Evolutionary conservation across 2,888 invertebrate genomes (phyloP).

Genomic region (Platynereis dumerilii): DNA sequence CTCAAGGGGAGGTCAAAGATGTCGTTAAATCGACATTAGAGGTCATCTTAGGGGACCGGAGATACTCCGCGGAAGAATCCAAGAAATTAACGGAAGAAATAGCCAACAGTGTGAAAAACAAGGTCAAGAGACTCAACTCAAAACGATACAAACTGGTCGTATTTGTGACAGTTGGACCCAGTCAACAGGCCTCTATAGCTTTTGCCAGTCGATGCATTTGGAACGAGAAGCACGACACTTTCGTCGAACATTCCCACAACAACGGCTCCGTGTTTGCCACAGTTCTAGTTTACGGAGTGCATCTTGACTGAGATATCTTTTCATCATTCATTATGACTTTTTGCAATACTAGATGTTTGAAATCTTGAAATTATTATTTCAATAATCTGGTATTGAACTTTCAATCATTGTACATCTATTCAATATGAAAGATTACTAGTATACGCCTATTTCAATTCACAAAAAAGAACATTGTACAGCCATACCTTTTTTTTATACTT

Average conservation of each 20-base stretch:
- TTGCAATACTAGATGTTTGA: no score
- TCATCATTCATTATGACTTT: no score
- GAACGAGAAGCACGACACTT: conserved; percentile 6
- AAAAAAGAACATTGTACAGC: no score
- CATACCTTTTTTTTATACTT: no score
- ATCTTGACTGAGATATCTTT: no score
- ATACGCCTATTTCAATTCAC: no score
- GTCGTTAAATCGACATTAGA: not conserved
- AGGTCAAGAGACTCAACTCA: not conserved
- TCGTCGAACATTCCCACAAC: not conserved
- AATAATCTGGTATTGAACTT: no score
- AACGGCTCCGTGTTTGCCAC: not conserved
- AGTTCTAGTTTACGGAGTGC: not conserved
- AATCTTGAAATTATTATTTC: no score
- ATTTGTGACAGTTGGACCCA: not conserved
- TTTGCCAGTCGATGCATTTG: conserved; percentile 5
- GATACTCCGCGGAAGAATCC: not conserved
- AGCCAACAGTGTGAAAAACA: not conserved
- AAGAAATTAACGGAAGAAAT: conserved; percentile 1
- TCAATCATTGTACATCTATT: no score
- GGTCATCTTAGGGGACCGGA: not conserved
- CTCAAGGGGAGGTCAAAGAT: not conserved
- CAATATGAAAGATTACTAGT: no score
- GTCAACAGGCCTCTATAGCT: not conserved
- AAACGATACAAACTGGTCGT: not conserved